phyloP scores from a whole-genome alignment of 2,888 invertebrate species.

The Dioctria rufipes region DNA sequence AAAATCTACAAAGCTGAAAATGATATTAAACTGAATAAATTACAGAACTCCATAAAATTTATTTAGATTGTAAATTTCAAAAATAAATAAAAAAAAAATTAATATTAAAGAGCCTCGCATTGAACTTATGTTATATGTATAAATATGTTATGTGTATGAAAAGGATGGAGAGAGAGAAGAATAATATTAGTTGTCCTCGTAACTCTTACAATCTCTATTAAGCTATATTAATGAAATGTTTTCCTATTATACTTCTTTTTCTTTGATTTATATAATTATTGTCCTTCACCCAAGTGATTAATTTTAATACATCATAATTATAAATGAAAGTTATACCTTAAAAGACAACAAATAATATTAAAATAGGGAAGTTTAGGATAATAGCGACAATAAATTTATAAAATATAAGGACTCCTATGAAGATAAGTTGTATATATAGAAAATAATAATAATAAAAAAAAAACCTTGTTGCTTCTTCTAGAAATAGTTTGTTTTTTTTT shows the following conservation, averaged over 20 bases:
- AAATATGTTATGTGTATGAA: slow-evolving; percentile 11
- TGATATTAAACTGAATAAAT: no score
- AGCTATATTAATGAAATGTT: not conserved
- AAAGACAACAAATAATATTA: not conserved
- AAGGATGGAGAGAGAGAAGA: not conserved
- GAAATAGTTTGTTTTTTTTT: no score
- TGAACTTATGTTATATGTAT: slow-evolving; percentile 32
- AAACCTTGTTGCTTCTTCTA: no score
- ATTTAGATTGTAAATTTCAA: not conserved
- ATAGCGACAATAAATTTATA: no score
- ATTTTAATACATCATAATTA: not conserved
- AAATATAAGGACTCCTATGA: no score
- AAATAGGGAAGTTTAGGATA: not conserved
- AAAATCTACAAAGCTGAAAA: no score
- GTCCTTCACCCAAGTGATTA: not conserved
- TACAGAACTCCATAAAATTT: no score
- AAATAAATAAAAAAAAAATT: slow-evolving; percentile 5
- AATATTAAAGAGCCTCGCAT: slow-evolving; percentile 49
- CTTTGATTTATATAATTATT: not conserved
- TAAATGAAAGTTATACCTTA: not conserved
- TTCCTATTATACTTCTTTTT: slow-evolving; percentile 7
- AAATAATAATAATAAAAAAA: no score
- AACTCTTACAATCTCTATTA: not conserved
- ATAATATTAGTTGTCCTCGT: not conserved
- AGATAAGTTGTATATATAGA: no score